A percentile compares a stretch with the other conserved stretches of the same genome.
phyloP scores from a whole-genome alignment of 2,113 vertebrate genomes.

The Arvicanthis niloticus region DNA sequence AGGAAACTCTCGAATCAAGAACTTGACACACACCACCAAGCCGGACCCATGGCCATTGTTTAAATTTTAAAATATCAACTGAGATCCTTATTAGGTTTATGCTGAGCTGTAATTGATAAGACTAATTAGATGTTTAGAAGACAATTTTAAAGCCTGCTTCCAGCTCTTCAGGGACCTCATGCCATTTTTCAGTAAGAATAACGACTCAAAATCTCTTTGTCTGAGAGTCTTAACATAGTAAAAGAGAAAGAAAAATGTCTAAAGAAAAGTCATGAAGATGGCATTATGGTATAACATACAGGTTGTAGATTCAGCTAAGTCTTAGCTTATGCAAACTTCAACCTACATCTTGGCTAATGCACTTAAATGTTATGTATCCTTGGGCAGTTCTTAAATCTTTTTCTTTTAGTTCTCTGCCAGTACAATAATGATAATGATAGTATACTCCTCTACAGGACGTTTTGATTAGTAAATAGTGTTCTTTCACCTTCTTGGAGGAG shows the following conservation, averaged over 20 bases:
- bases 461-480: neutral
- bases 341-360: neutral
- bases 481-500: neutral
- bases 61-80: neutral
- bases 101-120: neutral
- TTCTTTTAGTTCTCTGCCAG: neutral
- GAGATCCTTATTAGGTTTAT: neutral
- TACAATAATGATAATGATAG: neutral
- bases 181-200: neutral
- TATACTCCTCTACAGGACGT: neutral
- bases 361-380: neutral
- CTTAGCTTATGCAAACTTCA: neutral
- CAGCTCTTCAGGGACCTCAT: neutral
- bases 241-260: neutral
- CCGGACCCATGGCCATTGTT: neutral
- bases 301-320: neutral
- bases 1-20: neutral
- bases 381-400: neutral
- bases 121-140: neutral
- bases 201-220: constrained; percentile 9
- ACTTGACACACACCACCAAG: neutral
- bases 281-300: neutral
- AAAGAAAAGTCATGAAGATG: neutral
- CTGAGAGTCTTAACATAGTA: constrained; percentile 16
- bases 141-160: neutral